Conservation (phyloP, 2,797 vertebrate species). For the Syngnathus acus region DNA sequence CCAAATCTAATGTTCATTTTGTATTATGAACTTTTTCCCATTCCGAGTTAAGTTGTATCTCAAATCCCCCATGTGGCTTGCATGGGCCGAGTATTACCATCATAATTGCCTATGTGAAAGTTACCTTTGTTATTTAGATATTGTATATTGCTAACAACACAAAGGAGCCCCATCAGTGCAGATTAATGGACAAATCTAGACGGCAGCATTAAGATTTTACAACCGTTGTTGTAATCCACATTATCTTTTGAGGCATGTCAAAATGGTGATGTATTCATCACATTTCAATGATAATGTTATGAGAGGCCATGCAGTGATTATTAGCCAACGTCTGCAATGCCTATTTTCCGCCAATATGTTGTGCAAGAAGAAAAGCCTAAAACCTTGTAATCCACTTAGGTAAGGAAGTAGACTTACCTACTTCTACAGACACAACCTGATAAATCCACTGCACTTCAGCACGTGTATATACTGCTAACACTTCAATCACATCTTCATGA, state of each 20-base stretch:
- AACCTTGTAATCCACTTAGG: constrained; percentile 72
- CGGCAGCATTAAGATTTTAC: constrained; percentile 68
- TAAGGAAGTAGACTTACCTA: constrained; percentile 64
- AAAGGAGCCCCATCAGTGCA: constrained; percentile 72
- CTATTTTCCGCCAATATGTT: constrained; percentile 68
- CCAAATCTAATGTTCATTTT: constrained; percentile 51
- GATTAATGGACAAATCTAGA: constrained; percentile 76
- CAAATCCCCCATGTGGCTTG: constrained; percentile 54
- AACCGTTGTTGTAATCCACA: constrained; percentile 73
- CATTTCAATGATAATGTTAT: constrained; percentile 72
- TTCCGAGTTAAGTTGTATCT: constrained; percentile 56
- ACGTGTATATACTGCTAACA: constrained; percentile 29
- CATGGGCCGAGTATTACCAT: constrained; percentile 66
- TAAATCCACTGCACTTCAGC: constrained; percentile 53
- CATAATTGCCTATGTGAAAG: constrained; percentile 56
- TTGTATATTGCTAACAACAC: constrained; percentile 64
- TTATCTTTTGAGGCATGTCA: constrained; percentile 74
- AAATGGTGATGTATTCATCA: constrained; percentile 71
- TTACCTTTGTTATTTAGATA: constrained; percentile 75
- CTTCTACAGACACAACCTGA: constrained; percentile 62
- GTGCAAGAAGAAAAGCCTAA: constrained; percentile 70
- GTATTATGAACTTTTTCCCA: constrained; percentile 51
- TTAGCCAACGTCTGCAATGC: constrained; percentile 60
- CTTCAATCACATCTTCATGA: no score
- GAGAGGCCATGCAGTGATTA: constrained; percentile 62